phyloP scores from a whole-genome alignment of 2,888 invertebrate genomes.

The Phortica okadai region DNA sequence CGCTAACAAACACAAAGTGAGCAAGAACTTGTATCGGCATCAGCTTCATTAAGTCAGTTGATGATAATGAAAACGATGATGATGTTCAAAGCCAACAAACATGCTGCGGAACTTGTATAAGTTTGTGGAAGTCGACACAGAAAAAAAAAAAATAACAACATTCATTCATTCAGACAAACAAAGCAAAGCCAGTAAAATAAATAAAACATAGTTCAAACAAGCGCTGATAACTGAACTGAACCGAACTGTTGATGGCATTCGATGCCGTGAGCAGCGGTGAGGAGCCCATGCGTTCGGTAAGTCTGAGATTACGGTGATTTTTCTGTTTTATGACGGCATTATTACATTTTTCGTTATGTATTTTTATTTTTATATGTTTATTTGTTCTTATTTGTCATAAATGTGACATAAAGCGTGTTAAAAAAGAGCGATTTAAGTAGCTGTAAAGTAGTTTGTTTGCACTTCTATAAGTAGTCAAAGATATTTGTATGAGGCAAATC shows the following conservation, averaged over 20 bases:
- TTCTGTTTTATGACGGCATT: slow-evolving; percentile 7
- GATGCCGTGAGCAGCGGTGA: no score
- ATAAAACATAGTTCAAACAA: no score
- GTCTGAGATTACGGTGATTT: no score
- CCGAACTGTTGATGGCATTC: no score
- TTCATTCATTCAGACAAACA: no score
- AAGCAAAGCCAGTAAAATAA: no score
- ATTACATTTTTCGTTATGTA: no score
- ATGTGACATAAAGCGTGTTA: background rate
- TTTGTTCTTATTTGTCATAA: slow-evolving; percentile 8
- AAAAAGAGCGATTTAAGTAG: slow-evolving; percentile 5
- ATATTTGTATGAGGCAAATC: background rate
- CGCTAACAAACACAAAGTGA: background rate
- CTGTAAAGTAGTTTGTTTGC: slow-evolving; percentile 18
- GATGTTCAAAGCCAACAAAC: background rate
- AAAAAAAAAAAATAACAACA: no score
- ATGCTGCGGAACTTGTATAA: no score
- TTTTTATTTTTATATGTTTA: background rate
- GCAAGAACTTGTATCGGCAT: slow-evolving; percentile 2
- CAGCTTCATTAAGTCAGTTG: slow-evolving; percentile 4
- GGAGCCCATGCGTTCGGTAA: no score
- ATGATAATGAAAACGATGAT: background rate
- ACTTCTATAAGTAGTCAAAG: background rate
- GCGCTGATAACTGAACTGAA: no score
- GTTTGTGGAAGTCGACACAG: no score